Conservation (phyloP, 2,797 vertebrate species). For the Typhlichthys subterraneus region DNA sequence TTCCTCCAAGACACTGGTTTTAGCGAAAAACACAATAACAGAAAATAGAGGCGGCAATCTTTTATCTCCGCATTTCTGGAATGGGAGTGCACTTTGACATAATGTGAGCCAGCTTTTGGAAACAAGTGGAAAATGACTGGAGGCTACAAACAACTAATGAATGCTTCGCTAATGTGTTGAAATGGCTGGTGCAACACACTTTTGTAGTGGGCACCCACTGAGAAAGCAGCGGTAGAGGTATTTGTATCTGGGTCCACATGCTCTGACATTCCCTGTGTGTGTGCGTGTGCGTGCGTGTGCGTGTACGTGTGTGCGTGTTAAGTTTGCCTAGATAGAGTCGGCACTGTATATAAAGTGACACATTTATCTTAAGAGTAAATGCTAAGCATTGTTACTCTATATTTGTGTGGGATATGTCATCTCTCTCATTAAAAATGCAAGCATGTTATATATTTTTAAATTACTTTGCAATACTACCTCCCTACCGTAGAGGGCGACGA, state of each 20-base stretch:
- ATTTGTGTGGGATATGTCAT: too few relatives aligned
- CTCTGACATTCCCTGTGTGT: conserved; percentile 18
- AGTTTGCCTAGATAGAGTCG: background rate
- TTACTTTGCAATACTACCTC: conserved; percentile 41
- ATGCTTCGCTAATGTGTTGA: conserved; percentile 51
- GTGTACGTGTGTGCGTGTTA: conserved; percentile 10
- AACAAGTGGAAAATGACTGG: conserved; percentile 80
- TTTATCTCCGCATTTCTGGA: conserved; percentile 70
- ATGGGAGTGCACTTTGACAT: conserved; percentile 68
- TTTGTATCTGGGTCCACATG: conserved; percentile 24
- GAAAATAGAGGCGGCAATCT: conserved; percentile 66
- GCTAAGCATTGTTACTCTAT: too few relatives aligned
- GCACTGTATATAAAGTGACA: too few relatives aligned
- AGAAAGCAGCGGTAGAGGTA: conserved; percentile 39
- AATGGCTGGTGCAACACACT: conserved; percentile 68
- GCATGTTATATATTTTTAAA: too few relatives aligned
- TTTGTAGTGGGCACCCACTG: conserved; percentile 68
- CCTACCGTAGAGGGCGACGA: conserved; percentile 43
- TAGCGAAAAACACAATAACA: conserved; percentile 50
- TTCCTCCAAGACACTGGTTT: conserved; percentile 52
- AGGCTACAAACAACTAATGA: conserved; percentile 75
- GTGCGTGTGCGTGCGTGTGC: conserved; percentile 16
- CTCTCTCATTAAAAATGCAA: too few relatives aligned
- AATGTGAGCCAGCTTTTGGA: conserved; percentile 79
- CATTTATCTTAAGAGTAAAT: too few relatives aligned